Percentiles rank a stretch among this genome's conserved stretches.
These are phyloP conservation scores for Tenebrosternarchus preto DNA, from an alignment of 2,113 vertebrate species.

Conservation along the genomic window DNA sequence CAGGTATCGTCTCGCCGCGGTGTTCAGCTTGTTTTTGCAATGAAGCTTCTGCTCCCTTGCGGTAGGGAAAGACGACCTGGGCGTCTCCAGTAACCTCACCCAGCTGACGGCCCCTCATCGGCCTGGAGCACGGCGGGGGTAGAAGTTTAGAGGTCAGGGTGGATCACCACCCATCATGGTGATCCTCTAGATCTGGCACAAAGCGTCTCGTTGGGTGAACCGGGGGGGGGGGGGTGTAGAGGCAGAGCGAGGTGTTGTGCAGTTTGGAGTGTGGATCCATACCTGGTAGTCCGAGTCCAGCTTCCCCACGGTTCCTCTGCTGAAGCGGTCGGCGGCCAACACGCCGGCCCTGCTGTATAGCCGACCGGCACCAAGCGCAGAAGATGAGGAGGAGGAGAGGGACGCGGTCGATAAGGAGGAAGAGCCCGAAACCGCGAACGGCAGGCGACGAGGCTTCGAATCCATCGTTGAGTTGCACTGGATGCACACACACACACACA, in stretches of 20 bases:
- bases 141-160: too few species aligned
- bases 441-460: conserved; percentile 87
- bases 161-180: too few species aligned
- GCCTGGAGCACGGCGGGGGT: too few species aligned
- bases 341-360: conserved; percentile 70
- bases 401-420: conserved; percentile 63
- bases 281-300: conserved; percentile 87
- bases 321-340: conserved; percentile 76
- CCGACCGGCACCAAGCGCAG: conserved; percentile 65
- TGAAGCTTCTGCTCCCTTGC: conserved; percentile 6
- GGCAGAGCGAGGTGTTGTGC: too few species aligned
- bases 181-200: conserved; percentile 54
- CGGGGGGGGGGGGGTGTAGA: not conserved
- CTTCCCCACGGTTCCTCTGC: conserved; percentile 80
- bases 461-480: conserved; percentile 81
- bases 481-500: too few species aligned
- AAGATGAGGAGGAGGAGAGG: conserved; percentile 61
- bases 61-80: conserved; percentile 41
- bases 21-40: conserved; percentile 20
- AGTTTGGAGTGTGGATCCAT: conserved; percentile 34
- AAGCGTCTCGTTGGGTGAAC: conserved; percentile 25
- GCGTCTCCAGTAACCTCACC: conserved; percentile 63
- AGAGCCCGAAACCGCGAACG: conserved; percentile 81
- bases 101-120: too few species aligned
- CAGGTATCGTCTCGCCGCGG: not conserved